A percentile compares a stretch with the other conserved stretches of the same genome.
phyloP scores from a whole-genome alignment of 92 coral and sea anemone species.

The Zoanthus sansibaricus region DNA sequence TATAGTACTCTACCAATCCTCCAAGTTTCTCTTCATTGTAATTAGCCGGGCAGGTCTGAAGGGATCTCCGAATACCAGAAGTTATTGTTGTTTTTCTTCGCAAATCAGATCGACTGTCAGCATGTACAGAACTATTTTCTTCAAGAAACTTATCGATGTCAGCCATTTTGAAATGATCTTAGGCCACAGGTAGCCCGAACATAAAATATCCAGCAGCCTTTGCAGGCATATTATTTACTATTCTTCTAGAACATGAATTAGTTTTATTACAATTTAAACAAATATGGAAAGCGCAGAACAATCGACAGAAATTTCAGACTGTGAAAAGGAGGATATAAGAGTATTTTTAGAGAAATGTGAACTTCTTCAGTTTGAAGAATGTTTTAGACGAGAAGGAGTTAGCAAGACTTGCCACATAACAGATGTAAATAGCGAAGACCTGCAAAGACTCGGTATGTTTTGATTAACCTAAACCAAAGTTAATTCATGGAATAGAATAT shows the following conservation, averaged over 20 bases:
- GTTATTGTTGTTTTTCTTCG: not conserved
- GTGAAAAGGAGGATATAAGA: not conserved
- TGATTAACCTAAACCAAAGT: too few species aligned
- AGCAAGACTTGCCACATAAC: not conserved
- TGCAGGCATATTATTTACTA: not conserved
- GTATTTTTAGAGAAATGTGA: conserved; percentile 26
- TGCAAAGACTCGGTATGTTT: not conserved
- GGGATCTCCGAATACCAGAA: not conserved
- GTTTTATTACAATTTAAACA: too few species aligned
- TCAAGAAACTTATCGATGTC: not conserved
- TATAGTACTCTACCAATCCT: not conserved
- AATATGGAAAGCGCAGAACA: too few species aligned
- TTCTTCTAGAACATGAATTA: not conserved
- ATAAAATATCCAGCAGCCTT: not conserved
- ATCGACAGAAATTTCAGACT: not conserved
- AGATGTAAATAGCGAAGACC: not conserved
- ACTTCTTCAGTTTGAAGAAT: conserved; percentile 36
- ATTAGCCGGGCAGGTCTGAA: not conserved
- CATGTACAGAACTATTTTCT: not conserved
- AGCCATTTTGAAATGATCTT: not conserved
- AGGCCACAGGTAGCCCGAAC: not conserved
- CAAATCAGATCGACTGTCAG: not conserved
- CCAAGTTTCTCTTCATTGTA: not conserved
- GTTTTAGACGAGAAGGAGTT: conserved; percentile 25
- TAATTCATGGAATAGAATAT: too few species aligned